These are phyloP conservation scores for Ganaspis sp. DNA, from an alignment of 1,140 invertebrate species.

Conservation along the genomic window DNA sequence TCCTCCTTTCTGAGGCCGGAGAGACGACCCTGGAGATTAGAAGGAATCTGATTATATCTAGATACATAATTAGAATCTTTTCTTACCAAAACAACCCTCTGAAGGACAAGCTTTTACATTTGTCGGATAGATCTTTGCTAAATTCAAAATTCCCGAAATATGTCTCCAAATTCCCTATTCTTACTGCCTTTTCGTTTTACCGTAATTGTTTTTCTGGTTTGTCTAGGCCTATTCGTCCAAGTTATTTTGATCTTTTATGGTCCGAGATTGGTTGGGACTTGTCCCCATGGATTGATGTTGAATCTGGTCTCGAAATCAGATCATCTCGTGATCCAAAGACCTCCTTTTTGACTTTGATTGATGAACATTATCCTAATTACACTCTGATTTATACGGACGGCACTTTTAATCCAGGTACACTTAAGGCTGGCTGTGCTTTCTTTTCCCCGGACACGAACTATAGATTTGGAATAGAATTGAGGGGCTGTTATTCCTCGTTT, in stretches of 20 bases:
- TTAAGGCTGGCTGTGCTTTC: neutral
- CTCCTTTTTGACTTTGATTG: neutral
- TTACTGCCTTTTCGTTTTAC: too few relatives aligned
- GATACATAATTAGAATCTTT: too few relatives aligned
- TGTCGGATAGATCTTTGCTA: neutral
- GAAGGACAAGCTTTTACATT: too few relatives aligned
- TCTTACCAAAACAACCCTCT: too few relatives aligned
- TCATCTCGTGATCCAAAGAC: neutral
- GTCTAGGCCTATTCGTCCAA: neutral
- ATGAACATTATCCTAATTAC: neutral
- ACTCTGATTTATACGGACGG: neutral
- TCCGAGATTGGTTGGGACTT: neutral
- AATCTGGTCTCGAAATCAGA: too few relatives aligned
- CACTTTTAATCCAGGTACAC: neutral
- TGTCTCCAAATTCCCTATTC: too few relatives aligned
- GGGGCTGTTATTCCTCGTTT: neutral
- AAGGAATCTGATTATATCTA: too few relatives aligned
- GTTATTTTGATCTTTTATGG: neutral
- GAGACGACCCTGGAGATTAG: too few relatives aligned
- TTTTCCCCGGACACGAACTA: neutral
- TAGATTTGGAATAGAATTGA: neutral
- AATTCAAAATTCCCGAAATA: too few relatives aligned
- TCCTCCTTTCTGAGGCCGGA: too few relatives aligned
- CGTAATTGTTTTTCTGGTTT: neutral
- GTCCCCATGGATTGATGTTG: too few relatives aligned